Evolutionary conservation across 2,113 vertebrate species (phyloP).

Genomic region (Microtus pennsylvanicus): DNA sequence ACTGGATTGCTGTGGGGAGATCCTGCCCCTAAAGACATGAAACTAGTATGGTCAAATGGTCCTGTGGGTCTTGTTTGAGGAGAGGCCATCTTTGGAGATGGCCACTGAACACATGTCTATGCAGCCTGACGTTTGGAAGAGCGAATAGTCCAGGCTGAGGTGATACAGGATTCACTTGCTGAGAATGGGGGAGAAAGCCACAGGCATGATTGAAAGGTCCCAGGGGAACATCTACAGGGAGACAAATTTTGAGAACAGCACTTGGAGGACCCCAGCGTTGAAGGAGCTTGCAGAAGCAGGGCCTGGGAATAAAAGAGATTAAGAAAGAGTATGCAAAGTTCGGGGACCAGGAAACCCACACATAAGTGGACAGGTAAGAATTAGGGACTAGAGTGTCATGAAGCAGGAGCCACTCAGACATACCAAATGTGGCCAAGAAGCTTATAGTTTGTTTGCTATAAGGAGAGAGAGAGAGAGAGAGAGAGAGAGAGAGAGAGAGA

Average conservation of each 20-base stretch:
- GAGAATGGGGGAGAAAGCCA: background rate
- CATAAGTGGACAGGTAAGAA: background rate
- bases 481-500: too few species aligned
- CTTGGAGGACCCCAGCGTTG: background rate
- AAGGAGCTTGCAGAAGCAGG: background rate
- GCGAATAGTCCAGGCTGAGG: background rate
- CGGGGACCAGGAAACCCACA: background rate
- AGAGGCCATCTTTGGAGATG: background rate
- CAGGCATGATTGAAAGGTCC: background rate
- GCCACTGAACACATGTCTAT: background rate
- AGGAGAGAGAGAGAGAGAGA: too few species aligned
- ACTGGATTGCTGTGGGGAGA: background rate
- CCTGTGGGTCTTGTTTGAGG: background rate
- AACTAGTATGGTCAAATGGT: background rate
- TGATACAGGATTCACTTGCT: background rate
- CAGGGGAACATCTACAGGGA: background rate
- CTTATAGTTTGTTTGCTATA: background rate
- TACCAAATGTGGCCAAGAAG: background rate
- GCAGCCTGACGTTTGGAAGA: background rate
- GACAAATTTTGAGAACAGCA: background rate
- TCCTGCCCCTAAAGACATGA: conserved; percentile 22
- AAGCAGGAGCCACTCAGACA: background rate
- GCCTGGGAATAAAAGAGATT: background rate
- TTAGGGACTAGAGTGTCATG: background rate
- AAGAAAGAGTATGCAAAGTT: background rate